Base-by-base conservation (phyloP, 2,113 vertebrate species). In the Astur gentilis region DNA sequence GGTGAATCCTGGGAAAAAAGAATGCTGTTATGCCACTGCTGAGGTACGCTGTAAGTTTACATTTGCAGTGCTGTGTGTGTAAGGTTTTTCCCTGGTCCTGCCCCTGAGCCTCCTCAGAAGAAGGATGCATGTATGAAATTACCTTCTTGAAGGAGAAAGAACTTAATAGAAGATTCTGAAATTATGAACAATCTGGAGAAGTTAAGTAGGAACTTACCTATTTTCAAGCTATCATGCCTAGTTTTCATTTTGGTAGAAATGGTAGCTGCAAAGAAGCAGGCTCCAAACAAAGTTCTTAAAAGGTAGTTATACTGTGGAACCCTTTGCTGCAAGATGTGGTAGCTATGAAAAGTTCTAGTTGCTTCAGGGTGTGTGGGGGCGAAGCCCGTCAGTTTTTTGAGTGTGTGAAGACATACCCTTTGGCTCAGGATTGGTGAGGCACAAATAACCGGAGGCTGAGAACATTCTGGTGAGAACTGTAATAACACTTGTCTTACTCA, bases 311-410 rank as follows among this genome's bases (percentile, higher is more conserved):
- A 6, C 14, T 83, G 26, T 76, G 27, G 49, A 73, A 17, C 38
- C 6, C 22, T 76, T 72, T 90, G 26, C 17, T 71, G 32, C 10
- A 10, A 54, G 49, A 18, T 52, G 6, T 17, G 21, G 40, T 61
- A 54, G n/a, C 47, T 49, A 3, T 47, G 12, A 21, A 38, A 76
- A 27, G 40, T 8, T 36, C 34, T 18, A 77, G 25, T 32, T 8
- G 3, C 19, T 47, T 57, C 2, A 4, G 17, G 16, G 12, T 0
- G 3, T 5, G 11, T 3, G 10, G 2, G 27, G 19, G 38, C 7
- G 13, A 34, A 42, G 11, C 7, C 19, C 16, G 69, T 75, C 36
- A 16, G 12, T 49, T 17, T 29, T 86, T 18, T 32, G 8, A 55
- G n/a, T 55, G 22, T 69, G 20, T 87, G 40, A 50, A 66, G n/a